These are phyloP conservation scores for Pithys albifrons DNA, from an alignment of 2,113 vertebrate genomes.

Conservation along the genomic window DNA sequence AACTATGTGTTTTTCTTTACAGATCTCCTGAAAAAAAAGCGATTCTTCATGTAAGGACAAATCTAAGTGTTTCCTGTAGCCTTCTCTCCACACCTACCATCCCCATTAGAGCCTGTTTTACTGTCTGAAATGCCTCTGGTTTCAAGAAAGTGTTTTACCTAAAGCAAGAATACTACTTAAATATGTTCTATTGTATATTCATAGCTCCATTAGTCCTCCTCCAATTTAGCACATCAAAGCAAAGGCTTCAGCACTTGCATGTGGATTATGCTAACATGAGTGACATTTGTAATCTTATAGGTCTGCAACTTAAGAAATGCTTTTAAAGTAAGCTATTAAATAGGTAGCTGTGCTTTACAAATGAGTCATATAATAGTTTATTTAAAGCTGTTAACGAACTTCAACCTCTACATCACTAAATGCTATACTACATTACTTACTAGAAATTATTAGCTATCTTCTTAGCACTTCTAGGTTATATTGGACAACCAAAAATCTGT, in stretches of 20 bases:
- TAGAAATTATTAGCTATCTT: slow-evolving; percentile 76
- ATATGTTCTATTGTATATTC: slow-evolving; percentile 90
- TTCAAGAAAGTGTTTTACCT: slow-evolving; percentile 85
- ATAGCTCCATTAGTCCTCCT: slow-evolving; percentile 89
- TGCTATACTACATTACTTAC: slow-evolving; percentile 72
- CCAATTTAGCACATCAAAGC: slow-evolving; percentile 93
- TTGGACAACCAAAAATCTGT: slow-evolving; percentile 61
- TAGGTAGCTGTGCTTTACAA: slow-evolving; percentile 76
- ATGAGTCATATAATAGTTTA: slow-evolving; percentile 80
- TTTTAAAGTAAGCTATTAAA: slow-evolving; percentile 85
- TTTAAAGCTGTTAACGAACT: slow-evolving; percentile 82
- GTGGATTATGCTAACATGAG: slow-evolving; percentile 89
- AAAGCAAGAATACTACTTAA: slow-evolving; percentile 87
- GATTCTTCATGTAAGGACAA: slow-evolving; percentile 56
- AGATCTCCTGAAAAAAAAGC: background rate
- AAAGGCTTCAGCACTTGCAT: slow-evolving; percentile 82
- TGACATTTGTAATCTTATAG: slow-evolving; percentile 88
- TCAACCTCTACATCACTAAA: slow-evolving; percentile 76
- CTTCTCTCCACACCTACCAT: slow-evolving; percentile 45
- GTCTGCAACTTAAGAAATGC: slow-evolving; percentile 85
- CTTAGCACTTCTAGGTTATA: slow-evolving; percentile 70
- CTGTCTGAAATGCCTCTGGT: slow-evolving; percentile 83
- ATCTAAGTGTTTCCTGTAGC: slow-evolving; percentile 65
- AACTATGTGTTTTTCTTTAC: background rate
- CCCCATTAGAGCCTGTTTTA: slow-evolving; percentile 71